Evolutionary conservation across 2,113 vertebrate genomes (phyloP).

Genomic region (Caracal caracal): DNA sequence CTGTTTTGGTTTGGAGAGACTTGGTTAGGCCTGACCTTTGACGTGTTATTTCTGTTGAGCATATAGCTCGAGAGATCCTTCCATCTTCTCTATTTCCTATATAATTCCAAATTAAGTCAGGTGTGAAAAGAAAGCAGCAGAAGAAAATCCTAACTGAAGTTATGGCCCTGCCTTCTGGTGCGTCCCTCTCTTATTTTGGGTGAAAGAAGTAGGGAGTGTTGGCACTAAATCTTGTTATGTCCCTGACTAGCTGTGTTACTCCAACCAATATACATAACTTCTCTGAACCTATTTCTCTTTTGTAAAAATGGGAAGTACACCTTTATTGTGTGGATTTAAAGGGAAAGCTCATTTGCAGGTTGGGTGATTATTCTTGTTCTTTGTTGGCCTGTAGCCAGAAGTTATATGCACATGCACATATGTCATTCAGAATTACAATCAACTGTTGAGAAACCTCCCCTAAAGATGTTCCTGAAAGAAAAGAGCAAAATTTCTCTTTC

Average conservation of each 20-base stretch:
- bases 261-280: not conserved
- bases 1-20: not conserved
- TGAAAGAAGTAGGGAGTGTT: not conserved
- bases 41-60: not conserved
- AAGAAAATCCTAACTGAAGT: not conserved
- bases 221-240: not conserved
- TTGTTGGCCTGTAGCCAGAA: slow-evolving; percentile 63
- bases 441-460: slow-evolving; percentile 42
- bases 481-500: slow-evolving; percentile 57
- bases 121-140: not conserved
- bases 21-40: not conserved
- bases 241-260: not conserved
- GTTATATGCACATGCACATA: slow-evolving; percentile 34
- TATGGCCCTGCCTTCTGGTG: not conserved
- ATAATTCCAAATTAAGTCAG: not conserved
- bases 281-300: not conserved
- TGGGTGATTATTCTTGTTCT: slow-evolving; percentile 37
- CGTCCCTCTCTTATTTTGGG: not conserved
- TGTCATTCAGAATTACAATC: slow-evolving; percentile 67
- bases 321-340: slow-evolving; percentile 27
- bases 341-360: slow-evolving; percentile 60
- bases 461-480: slow-evolving; percentile 67
- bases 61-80: not conserved
- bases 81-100: not conserved
- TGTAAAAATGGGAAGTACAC: not conserved